Conservation (phyloP, 2,113 vertebrate genomes). For the Archilochus colubris region DNA sequence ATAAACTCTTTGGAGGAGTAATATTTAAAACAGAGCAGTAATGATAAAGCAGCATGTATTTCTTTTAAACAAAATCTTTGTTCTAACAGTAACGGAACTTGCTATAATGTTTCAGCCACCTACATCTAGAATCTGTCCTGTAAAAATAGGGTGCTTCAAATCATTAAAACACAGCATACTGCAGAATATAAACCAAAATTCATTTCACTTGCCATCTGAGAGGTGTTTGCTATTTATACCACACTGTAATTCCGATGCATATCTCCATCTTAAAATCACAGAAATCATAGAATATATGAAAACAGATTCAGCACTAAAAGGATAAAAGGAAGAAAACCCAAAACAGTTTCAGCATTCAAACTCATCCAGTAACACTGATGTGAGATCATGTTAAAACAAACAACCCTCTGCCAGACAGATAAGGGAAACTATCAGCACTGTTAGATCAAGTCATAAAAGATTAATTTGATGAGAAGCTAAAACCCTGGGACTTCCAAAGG, state of each 20-base stretch:
- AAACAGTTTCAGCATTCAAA: neutral
- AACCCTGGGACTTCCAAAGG: neutral
- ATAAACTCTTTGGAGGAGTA: neutral
- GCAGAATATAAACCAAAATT: neutral
- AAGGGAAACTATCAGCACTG: neutral
- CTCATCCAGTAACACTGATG: neutral
- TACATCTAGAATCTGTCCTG: neutral
- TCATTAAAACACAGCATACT: neutral
- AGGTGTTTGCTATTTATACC: neutral
- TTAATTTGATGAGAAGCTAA: neutral
- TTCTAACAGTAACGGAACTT: neutral
- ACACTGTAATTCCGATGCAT: neutral
- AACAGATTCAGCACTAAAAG: neutral
- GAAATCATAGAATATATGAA: neutral
- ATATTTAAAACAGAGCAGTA: neutral
- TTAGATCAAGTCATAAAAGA: neutral
- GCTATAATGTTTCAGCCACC: neutral
- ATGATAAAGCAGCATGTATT: neutral
- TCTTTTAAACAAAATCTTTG: neutral
- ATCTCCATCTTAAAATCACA: neutral
- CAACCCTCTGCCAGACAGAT: neutral
- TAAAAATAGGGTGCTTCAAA: neutral
- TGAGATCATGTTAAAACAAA: constrained; percentile 16
- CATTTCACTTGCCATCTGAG: neutral
- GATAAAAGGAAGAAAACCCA: neutral